Conservation (phyloP, 1,140 invertebrate genomes). For the Panagrolaimus sp. region DNA sequence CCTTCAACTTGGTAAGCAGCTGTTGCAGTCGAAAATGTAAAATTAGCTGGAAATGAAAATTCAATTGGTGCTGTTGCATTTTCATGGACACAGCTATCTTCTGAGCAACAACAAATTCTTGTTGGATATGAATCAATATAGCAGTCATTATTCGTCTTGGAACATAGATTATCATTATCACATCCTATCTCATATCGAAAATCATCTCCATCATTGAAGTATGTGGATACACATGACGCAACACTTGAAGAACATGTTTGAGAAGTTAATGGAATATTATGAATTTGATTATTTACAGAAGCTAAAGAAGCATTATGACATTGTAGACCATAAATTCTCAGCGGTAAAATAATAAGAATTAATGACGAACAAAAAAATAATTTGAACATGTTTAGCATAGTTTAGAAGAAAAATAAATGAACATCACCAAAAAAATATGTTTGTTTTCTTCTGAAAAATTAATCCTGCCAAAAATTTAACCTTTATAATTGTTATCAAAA, state of each 20-base stretch:
- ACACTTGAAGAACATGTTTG: neutral
- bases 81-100: neutral
- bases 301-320: too few relatives aligned
- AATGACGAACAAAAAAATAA: too few relatives aligned
- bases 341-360: too few relatives aligned
- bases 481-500: too few relatives aligned
- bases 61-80: neutral
- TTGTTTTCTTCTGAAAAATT: too few relatives aligned
- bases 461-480: too few relatives aligned
- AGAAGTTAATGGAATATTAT: too few relatives aligned
- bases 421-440: too few relatives aligned
- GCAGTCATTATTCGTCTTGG: neutral
- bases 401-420: too few relatives aligned
- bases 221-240: neutral
- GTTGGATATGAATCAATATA: neutral
- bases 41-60: conserved; percentile 33
- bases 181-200: neutral
- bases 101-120: neutral
- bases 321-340: too few relatives aligned
- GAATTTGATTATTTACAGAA: too few relatives aligned
- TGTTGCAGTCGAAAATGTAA: conserved; percentile 60
- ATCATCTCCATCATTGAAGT: neutral
- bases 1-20: conserved; percentile 61
- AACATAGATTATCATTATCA: neutral
- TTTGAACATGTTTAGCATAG: too few relatives aligned